Evolutionary conservation across 2,113 vertebrate genomes (phyloP).

Genomic region (Acrocephalus arundinaceus): DNA sequence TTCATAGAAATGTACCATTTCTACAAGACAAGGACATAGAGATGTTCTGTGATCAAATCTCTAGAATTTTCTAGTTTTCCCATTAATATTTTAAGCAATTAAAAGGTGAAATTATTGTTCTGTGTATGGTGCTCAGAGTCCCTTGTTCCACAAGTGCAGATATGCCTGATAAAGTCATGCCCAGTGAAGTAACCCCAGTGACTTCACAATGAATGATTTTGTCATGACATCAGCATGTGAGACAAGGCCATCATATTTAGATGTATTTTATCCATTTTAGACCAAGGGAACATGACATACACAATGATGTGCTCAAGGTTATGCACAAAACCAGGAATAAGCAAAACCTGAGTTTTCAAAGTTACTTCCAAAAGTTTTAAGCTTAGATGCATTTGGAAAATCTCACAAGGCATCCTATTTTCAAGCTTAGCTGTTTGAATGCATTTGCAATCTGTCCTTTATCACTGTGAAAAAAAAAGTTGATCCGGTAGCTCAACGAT

Average conservation of each 20-base stretch:
- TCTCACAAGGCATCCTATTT: neutral
- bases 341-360: neutral
- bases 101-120: neutral
- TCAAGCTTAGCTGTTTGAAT: neutral
- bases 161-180: fast-evolving
- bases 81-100: neutral
- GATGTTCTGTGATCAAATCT: neutral
- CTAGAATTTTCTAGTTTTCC: neutral
- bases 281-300: fast-evolving
- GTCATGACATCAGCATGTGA: fast-evolving
- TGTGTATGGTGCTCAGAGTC: neutral
- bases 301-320: neutral
- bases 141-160: neutral
- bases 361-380: neutral
- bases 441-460: neutral
- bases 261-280: neutral
- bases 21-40: neutral
- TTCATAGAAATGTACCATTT: neutral
- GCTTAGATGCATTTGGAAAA: neutral
- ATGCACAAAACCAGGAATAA: neutral
- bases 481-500: neutral
- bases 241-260: neutral
- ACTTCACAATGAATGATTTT: neutral
- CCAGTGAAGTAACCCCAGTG: fast-evolving
- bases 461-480: neutral